phyloP scores from a whole-genome alignment of 92 coral and sea anemone species.

The Parazoanthus swiftii region DNA sequence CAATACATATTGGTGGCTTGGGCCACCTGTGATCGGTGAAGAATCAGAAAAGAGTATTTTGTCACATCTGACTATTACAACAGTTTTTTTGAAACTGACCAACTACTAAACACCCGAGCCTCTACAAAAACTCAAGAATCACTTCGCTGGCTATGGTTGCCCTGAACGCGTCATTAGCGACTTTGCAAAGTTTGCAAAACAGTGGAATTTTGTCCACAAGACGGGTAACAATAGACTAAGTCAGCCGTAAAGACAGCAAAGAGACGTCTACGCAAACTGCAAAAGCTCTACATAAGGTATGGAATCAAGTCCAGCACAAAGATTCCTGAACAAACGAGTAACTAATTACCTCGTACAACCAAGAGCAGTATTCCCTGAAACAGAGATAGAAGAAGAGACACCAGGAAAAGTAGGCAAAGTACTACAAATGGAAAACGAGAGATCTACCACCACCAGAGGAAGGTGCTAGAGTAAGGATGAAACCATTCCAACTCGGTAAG shows the following conservation, averaged over 20 bases:
- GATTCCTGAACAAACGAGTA: constrained; percentile 23
- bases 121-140: constrained; percentile 35
- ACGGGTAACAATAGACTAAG: constrained; percentile 55
- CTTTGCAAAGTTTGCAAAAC: constrained; percentile 38
- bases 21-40: too few relatives aligned
- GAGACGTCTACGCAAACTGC: constrained; percentile 3
- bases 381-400: neutral
- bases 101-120: neutral
- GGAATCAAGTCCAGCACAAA: constrained; percentile 41
- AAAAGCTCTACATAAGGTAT: constrained; percentile 50
- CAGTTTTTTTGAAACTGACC: constrained; percentile 43
- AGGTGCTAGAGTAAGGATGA: constrained; percentile 42
- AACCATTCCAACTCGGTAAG: constrained; percentile 41
- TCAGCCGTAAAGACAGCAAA: constrained; percentile 51
- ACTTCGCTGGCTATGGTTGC: constrained; percentile 15
- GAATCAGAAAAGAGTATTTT: constrained; percentile 25
- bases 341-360: neutral
- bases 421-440: neutral
- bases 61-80: constrained; percentile 54
- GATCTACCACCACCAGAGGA: constrained; percentile 42
- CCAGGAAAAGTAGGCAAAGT: neutral
- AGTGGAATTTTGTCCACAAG: constrained; percentile 49
- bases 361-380: neutral
- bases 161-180: constrained; percentile 42
- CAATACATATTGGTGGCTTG: too few relatives aligned